These are phyloP conservation scores for Tetheella fluctuosa DNA, from an alignment of 2,888 invertebrate genomes.

Conservation along the genomic window DNA sequence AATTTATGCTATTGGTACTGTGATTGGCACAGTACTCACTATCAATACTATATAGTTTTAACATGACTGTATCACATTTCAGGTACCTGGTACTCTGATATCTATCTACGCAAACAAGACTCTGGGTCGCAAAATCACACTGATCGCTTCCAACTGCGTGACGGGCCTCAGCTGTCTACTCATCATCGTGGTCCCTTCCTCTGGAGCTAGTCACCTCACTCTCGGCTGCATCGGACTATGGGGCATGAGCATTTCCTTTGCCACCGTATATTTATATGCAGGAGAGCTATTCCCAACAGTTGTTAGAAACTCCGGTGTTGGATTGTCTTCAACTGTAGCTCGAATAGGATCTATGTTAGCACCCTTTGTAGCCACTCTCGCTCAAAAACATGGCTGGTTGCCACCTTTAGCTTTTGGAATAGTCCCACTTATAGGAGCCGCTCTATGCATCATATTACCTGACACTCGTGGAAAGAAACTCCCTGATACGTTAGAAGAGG, in stretches of 20 bases:
- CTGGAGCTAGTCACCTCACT: conserved; percentile 79
- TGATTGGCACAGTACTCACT: too few relatives aligned
- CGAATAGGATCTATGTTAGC: conserved; percentile 94
- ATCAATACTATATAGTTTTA: conserved; percentile 12
- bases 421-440: conserved; percentile 87
- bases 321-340: conserved; percentile 93
- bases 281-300: conserved; percentile 96
- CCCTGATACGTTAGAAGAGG: conserved; percentile 92
- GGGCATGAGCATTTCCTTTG: conserved; percentile 92
- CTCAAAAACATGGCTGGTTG: conserved; percentile 82
- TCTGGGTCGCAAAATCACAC: conserved; percentile 87
- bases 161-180: conserved; percentile 87
- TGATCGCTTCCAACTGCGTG: conserved; percentile 86
- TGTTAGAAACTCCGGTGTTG: conserved; percentile 93
- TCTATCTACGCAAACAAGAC: conserved; percentile 86
- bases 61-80: conserved; percentile 41
- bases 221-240: conserved; percentile 91
- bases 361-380: conserved; percentile 90
- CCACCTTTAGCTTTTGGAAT: conserved; percentile 90
- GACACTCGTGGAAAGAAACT: conserved; percentile 90
- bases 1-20: too few relatives aligned
- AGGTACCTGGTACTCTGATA: conserved; percentile 85
- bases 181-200: conserved; percentile 82
- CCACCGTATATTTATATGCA: conserved; percentile 93
- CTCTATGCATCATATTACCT: conserved; percentile 87